phyloP scores from a whole-genome alignment of 2,888 invertebrate genomes.

The Neuroscelio doddi region DNA sequence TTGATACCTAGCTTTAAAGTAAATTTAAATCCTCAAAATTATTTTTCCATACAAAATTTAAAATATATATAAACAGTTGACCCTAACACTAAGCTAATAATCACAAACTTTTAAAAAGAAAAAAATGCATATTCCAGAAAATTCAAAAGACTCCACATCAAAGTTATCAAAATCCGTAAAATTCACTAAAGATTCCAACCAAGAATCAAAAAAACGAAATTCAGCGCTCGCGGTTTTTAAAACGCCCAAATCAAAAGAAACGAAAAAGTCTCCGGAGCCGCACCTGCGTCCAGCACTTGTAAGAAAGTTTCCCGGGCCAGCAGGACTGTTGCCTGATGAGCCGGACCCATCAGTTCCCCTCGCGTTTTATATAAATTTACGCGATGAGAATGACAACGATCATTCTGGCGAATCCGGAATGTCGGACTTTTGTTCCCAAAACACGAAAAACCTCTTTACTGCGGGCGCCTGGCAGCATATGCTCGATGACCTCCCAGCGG shows the following conservation, averaged over 20 bases:
- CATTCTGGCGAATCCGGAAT: conserved; percentile 36
- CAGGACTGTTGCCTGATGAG: conserved; percentile 70
- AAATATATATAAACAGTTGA: too few relatives aligned
- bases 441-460: conserved; percentile 61
- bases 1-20: too few relatives aligned
- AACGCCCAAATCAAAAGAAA: conserved; percentile 13
- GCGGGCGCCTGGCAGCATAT: conserved; percentile 66
- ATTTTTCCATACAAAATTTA: too few relatives aligned
- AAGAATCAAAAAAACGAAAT: too few relatives aligned
- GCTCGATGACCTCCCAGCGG: conserved; percentile 59
- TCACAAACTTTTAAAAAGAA: too few relatives aligned
- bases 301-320: conserved; percentile 73
- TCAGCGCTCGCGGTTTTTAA: too few relatives aligned
- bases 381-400: conserved; percentile 39
- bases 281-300: conserved; percentile 42
- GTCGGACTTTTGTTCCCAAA: conserved; percentile 57
- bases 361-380: conserved; percentile 29
- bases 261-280: conserved; percentile 16
- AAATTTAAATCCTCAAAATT: too few relatives aligned
- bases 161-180: too few relatives aligned
- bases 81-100: too few relatives aligned
- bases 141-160: too few relatives aligned
- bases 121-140: too few relatives aligned
- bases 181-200: too few relatives aligned
- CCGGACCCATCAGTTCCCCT: conserved; percentile 34